These are phyloP conservation scores for Zosterops lateralis DNA, from an alignment of 2,113 vertebrate species.

Conservation along the genomic window DNA sequence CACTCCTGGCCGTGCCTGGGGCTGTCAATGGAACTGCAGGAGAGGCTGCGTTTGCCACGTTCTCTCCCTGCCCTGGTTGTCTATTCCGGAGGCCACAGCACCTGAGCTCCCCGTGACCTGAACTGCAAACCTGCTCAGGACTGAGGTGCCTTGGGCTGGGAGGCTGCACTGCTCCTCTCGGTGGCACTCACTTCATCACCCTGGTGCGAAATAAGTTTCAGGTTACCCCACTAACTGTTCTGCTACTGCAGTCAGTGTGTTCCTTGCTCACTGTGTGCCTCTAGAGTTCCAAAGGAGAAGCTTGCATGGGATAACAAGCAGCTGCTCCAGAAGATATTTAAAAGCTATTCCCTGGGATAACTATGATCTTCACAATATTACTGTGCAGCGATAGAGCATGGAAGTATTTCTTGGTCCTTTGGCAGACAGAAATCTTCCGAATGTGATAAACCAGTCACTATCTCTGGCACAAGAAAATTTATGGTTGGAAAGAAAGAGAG, in stretches of 20 bases:
- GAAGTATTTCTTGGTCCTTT: neutral
- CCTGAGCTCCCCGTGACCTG: neutral
- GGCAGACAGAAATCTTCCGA: neutral
- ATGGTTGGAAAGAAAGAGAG: neutral
- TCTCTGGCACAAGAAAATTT: neutral
- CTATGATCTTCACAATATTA: neutral
- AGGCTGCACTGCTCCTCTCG: neutral
- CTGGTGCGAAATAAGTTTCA: neutral
- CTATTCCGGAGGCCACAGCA: neutral
- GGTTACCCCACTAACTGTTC: neutral
- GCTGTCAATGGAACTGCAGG: neutral
- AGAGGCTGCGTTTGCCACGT: rapidly evolving
- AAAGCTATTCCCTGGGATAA: neutral
- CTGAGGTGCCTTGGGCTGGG: neutral
- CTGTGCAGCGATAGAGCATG: neutral
- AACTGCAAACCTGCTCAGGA: rapidly evolving
- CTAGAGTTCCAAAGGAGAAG: neutral
- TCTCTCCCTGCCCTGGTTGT: too few relatives aligned
- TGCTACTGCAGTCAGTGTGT: neutral
- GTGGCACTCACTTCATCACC: neutral
- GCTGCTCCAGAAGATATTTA: neutral
- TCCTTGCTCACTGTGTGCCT: neutral
- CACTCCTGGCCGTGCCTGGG: rapidly evolving
- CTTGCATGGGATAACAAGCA: neutral
- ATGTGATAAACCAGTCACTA: neutral